These are phyloP conservation scores for Eupithecia pulchellata DNA, from an alignment of 2,888 invertebrate species.

Conservation along the genomic window DNA sequence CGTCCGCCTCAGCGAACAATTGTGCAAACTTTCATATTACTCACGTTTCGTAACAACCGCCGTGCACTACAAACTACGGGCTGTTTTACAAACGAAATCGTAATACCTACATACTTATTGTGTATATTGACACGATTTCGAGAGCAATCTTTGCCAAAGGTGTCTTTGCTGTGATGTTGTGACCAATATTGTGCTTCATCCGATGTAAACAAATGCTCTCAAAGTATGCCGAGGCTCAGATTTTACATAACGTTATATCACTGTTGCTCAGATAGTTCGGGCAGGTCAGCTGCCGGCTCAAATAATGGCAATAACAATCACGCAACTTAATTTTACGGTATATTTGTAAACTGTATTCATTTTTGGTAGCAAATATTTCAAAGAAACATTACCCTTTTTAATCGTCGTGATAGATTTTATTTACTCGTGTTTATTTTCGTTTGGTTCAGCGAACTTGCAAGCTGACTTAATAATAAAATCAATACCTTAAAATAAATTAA, in stretches of 20 bases:
- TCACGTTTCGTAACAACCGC: slow-evolving; percentile 15
- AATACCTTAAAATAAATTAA: too few species aligned
- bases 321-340: slow-evolving; percentile 1
- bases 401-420: too few species aligned
- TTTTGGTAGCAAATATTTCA: neutral
- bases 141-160: slow-evolving; percentile 26
- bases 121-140: slow-evolving; percentile 7
- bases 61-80: neutral
- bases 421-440: neutral
- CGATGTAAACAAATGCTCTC: slow-evolving; percentile 19
- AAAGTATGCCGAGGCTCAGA: slow-evolving; percentile 20
- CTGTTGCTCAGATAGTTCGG: neutral
- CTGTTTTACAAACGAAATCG: neutral
- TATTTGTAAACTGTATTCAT: neutral
- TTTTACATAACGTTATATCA: neutral
- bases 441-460: neutral
- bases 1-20: slow-evolving; percentile 30
- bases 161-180: neutral
- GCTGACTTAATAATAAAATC: too few species aligned
- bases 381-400: neutral
- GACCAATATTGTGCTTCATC: slow-evolving; percentile 12
- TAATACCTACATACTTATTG: neutral
- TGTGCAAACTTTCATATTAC: slow-evolving; percentile 40
- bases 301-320: slow-evolving; percentile 1
- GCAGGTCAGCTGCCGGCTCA: neutral